Evolutionary conservation across 2,888 invertebrate species (phyloP).

Genomic region (Deilephila elpenor): DNA sequence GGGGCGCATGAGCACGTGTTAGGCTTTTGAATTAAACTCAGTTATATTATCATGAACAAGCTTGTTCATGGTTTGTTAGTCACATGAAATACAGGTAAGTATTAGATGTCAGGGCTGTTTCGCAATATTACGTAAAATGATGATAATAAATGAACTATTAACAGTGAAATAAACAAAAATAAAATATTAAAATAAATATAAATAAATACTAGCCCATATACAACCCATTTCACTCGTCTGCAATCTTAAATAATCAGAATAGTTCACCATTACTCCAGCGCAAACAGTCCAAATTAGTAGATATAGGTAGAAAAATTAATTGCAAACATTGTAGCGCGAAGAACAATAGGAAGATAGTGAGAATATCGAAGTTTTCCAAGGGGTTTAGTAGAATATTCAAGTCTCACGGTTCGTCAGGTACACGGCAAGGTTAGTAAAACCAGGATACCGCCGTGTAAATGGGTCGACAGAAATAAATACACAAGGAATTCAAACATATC

Average conservation of each 20-base stretch:
- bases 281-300: constrained; percentile 6
- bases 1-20: too few species aligned
- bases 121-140: constrained; percentile 8
- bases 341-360: constrained; percentile 11
- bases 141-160: background rate
- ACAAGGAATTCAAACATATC: constrained; percentile 50
- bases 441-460: constrained; percentile 39
- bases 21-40: too few species aligned
- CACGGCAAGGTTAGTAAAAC: constrained; percentile 34
- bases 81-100: background rate
- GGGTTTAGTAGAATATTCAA: constrained; percentile 18
- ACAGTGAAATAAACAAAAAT: background rate
- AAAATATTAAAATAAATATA: background rate
- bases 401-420: constrained; percentile 37
- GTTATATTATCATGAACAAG: too few species aligned
- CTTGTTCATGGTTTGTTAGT: too few species aligned
- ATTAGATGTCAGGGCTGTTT: background rate
- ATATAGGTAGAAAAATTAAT: constrained; percentile 22
- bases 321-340: constrained; percentile 55
- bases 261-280: constrained; percentile 14
- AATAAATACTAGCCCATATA: constrained; percentile 23
- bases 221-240: constrained; percentile 9
- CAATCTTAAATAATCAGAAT: background rate
- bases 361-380: constrained; percentile 28
- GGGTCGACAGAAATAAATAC: constrained; percentile 50